These are phyloP conservation scores for Enteromius argenteus DNA, from an alignment of 2,797 vertebrate species.

Conservation along the genomic window DNA sequence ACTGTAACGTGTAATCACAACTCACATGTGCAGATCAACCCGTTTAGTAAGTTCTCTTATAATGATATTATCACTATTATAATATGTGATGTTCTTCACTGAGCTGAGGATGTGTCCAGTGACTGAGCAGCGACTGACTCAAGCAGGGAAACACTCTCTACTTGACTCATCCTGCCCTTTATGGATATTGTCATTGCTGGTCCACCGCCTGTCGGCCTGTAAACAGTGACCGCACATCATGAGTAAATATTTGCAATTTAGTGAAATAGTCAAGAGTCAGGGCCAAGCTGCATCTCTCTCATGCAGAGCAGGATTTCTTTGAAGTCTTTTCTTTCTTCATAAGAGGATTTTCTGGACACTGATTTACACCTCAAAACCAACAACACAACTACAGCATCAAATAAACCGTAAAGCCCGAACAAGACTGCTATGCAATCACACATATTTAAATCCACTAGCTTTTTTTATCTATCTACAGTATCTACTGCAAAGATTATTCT, in stretches of 20 bases:
- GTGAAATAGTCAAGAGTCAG: slow-evolving; percentile 60
- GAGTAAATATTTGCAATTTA: slow-evolving; percentile 79
- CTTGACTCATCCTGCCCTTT: slow-evolving; percentile 46
- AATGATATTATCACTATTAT: background rate
- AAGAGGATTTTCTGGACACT: background rate
- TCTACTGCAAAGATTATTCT: too few species aligned
- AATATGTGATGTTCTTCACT: slow-evolving; percentile 1
- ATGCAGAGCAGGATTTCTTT: slow-evolving; percentile 20
- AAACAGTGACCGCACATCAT: slow-evolving; percentile 75
- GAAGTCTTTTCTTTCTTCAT: background rate
- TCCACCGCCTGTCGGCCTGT: slow-evolving; percentile 65
- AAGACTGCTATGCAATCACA: background rate
- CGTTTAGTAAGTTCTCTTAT: background rate
- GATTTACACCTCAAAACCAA: slow-evolving; percentile 1
- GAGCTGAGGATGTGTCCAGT: slow-evolving; percentile 60
- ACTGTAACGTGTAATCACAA: background rate
- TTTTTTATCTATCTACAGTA: too few species aligned
- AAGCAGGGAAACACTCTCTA: slow-evolving; percentile 20
- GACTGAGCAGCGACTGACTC: slow-evolving; percentile 66
- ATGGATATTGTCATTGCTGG: slow-evolving; percentile 47
- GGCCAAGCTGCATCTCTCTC: slow-evolving; percentile 29
- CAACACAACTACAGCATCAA: background rate
- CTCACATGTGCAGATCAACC: background rate
- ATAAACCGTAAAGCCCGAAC: background rate
- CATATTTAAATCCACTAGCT: background rate